Base-by-base conservation (phyloP, 2,113 vertebrate species). In the Tiliqua scincoides region DNA sequence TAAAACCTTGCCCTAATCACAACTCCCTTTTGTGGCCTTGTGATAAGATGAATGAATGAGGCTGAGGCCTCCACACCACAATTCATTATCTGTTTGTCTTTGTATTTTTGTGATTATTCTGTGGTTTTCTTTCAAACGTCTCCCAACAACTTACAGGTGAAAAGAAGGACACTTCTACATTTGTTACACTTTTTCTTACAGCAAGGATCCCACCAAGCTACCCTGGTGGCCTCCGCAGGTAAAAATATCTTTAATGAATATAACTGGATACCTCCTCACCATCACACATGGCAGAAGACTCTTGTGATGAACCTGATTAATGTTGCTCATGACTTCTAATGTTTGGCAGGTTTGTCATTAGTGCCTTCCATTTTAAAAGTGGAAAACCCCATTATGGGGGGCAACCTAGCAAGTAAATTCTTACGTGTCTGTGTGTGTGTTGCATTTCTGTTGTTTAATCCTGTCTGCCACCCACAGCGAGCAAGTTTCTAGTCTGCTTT, bases 101-200 rank as follows among this genome's bases (percentile, higher is more conserved):
- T 80, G 35, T n/a, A 43, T 92, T 91, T 86, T 83, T 88, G 37
- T 80, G 68, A 25, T 86, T 67, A 12, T 88, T 92, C 88, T 88
- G 81, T 75, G 37, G 54, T 83, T 73, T 73, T 83, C 40, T 83
- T 93, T 83, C 27, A 43, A 67, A 25, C 15, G 21, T 80, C 89
- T 88, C 65, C 85, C 82, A 54, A 83, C 62, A n/a, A 65, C 18
- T 80, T 35, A 65, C 4, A 37, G 54, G 6, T 63, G 23, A 37
- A 63, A 35, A 63, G 11, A 62, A 6, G 25, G 35, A 79, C 14
- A 21, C 23, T 27, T 74, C 11, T 48, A 3, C 10, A 74, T 48
- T 74, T 48, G 72, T 74, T 27, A 48, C 25, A 65, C 37, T 65
- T 17, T 20, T 37, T 71, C 6, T 8, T 78, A 9, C 73, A 68